These are phyloP conservation scores for Heliothis subflexa DNA, from an alignment of 1,140 invertebrate genomes.

Conservation along the genomic window DNA sequence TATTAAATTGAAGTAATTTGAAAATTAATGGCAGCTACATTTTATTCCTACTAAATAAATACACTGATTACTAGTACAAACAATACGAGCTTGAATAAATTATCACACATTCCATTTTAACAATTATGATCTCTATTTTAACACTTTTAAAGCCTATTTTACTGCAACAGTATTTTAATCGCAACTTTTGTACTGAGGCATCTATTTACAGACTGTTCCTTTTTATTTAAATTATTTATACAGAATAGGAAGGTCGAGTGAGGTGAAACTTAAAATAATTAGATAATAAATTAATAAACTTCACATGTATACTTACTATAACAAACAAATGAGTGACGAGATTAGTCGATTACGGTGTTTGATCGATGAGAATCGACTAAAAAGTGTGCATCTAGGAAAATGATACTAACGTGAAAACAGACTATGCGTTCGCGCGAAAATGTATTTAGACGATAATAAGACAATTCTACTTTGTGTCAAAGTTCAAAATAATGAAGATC, in stretches of 20 bases:
- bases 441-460: constrained; percentile 9
- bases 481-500: constrained; percentile 36
- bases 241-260: constrained; percentile 48
- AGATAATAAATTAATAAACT: constrained; percentile 1
- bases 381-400: background rate
- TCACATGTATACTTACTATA: constrained; percentile 6
- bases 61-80: constrained; percentile 16
- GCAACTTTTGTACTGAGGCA: constrained; percentile 31
- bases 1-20: background rate
- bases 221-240: constrained; percentile 39
- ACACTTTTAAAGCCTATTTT: constrained; percentile 37
- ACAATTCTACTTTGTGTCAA: constrained; percentile 35
- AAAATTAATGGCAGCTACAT: background rate
- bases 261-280: constrained; percentile 33
- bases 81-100: constrained; percentile 36
- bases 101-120: constrained; percentile 44
- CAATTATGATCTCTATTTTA: constrained; percentile 47
- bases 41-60: constrained; percentile 19
- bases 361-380: constrained; percentile 10
- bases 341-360: constrained; percentile 13
- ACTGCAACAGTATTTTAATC: constrained; percentile 47
- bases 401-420: constrained; percentile 8
- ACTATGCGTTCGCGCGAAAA: constrained; percentile 8
- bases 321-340: background rate
- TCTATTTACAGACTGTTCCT: constrained; percentile 46